Conservation (phyloP, 2,797 vertebrate species). For the Esox lucius region DNA sequence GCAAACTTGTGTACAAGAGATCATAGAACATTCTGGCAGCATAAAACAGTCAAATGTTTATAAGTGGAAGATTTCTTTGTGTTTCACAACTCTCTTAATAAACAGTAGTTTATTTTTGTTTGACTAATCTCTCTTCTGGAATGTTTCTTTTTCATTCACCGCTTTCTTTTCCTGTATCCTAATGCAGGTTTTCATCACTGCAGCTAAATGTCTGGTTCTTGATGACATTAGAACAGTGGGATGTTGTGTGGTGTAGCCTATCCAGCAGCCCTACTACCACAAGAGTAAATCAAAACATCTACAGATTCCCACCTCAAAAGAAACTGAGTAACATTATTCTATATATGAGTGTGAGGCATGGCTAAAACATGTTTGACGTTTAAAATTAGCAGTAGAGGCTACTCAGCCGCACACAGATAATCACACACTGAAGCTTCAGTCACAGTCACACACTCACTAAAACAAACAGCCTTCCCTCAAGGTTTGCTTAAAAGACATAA, state of each 20-base stretch:
- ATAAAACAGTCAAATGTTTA: background rate
- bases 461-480: conserved; percentile 10
- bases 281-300: background rate
- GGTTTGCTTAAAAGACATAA: background rate
- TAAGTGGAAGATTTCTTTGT: background rate
- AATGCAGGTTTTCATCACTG: background rate
- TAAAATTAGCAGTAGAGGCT: background rate
- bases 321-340: background rate
- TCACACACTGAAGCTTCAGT: no score
- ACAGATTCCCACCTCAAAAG: background rate
- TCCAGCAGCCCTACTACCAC: background rate
- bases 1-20: background rate
- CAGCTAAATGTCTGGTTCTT: background rate
- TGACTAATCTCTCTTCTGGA: background rate
- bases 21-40: background rate
- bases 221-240: background rate
- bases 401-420: background rate
- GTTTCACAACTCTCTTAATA: background rate
- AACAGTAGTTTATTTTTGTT: no score
- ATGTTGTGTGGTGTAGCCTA: conserved; percentile 1
- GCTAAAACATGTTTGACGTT: background rate
- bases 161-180: background rate
- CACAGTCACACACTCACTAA: background rate
- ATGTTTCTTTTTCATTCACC: background rate
- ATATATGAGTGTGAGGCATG: conserved; percentile 5